These are phyloP conservation scores for Thymelicus acteon DNA, from an alignment of 2,888 invertebrate species.

Conservation along the genomic window DNA sequence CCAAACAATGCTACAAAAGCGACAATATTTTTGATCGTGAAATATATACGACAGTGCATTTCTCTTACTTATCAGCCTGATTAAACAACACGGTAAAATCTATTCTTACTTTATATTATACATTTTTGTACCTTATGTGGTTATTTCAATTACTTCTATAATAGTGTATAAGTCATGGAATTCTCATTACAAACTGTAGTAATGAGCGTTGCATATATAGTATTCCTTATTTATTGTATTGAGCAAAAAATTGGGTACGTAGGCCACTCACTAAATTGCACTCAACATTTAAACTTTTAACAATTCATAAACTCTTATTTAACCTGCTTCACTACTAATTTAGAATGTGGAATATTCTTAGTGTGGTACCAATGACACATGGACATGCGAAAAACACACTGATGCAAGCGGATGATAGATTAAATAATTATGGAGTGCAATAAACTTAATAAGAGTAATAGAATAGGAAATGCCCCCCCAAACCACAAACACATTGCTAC, in stretches of 20 bases:
- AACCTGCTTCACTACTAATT: slow-evolving; percentile 23
- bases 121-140: slow-evolving; percentile 37
- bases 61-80: slow-evolving; percentile 27
- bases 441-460: slow-evolving; percentile 77
- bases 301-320: slow-evolving; percentile 24
- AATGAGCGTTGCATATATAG: slow-evolving; percentile 22
- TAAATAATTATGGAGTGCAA: slow-evolving; percentile 74
- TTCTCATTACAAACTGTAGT: slow-evolving; percentile 29
- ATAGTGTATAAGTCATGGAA: slow-evolving; percentile 36
- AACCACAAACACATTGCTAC: slow-evolving; percentile 51
- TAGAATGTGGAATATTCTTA: slow-evolving; percentile 18
- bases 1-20: slow-evolving; percentile 33
- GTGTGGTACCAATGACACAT: slow-evolving; percentile 5
- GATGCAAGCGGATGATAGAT: slow-evolving; percentile 51
- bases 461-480: slow-evolving; percentile 79
- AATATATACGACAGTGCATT: slow-evolving; percentile 21
- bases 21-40: slow-evolving; percentile 31
- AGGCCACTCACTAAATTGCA: slow-evolving; percentile 38
- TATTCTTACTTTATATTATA: slow-evolving; percentile 27
- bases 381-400: slow-evolving; percentile 59
- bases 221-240: slow-evolving; percentile 30
- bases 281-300: slow-evolving; percentile 28
- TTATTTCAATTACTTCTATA: slow-evolving; percentile 28
- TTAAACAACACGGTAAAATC: slow-evolving; percentile 25
- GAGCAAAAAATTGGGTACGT: slow-evolving; percentile 37